Evolutionary conservation across 2,113 vertebrate species (phyloP).

Genomic region (Eulacestoma nigropectus): DNA sequence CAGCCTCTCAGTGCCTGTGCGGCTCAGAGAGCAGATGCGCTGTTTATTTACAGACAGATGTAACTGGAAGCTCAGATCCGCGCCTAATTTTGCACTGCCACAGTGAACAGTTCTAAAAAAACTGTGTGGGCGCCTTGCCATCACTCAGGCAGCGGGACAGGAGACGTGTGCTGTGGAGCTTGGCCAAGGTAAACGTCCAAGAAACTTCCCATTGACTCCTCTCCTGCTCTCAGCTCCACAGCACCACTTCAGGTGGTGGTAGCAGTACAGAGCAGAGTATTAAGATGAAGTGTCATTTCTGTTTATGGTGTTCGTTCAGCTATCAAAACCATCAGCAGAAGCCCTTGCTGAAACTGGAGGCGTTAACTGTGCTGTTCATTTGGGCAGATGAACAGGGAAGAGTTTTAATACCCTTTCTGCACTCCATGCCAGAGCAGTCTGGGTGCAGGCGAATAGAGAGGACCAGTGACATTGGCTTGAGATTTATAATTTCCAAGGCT

Average conservation of each 20-base stretch:
- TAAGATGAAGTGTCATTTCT: not conserved
- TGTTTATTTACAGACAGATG: conserved; percentile 10
- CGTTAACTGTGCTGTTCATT: not conserved
- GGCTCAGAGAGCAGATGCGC: not conserved
- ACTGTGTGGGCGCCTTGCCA: not conserved
- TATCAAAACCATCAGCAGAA: not conserved
- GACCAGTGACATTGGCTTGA: not conserved
- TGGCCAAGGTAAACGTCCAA: not conserved
- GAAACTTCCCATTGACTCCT: not conserved
- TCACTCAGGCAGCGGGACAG: not conserved
- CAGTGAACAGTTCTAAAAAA: not conserved
- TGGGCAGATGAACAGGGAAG: not conserved
- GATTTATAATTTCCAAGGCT: not conserved
- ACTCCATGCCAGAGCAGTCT: not conserved
- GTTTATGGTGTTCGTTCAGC: not conserved
- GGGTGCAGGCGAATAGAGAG: not conserved
- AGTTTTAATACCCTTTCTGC: not conserved
- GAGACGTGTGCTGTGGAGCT: accelerated
- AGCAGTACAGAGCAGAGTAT: not conserved
- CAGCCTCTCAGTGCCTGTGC: not conserved
- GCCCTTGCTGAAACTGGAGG: not conserved
- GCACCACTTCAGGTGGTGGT: not conserved
- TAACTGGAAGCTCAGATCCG: not conserved
- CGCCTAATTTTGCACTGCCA: not conserved
- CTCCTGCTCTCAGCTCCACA: not conserved